These are phyloP conservation scores for Acanthosepion lycidas DNA, from an alignment of 2,888 invertebrate species.

Conservation along the genomic window DNA sequence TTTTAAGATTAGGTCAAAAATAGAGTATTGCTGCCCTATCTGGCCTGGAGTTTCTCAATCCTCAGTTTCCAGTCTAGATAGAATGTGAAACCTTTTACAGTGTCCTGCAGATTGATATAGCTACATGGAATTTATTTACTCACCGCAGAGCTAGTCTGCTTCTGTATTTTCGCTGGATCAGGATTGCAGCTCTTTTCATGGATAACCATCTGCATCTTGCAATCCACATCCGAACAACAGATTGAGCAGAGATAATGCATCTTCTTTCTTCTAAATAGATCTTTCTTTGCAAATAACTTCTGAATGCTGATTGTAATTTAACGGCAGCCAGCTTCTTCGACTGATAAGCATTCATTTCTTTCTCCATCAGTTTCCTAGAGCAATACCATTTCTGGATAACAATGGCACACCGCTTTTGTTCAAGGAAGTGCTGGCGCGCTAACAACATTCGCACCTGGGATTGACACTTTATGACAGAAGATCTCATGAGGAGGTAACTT, in stretches of 20 bases:
- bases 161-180: constrained; percentile 49
- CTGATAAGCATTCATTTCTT: constrained; percentile 50
- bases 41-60: too few species aligned
- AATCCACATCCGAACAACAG: constrained; percentile 35
- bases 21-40: too few species aligned
- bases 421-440: background rate
- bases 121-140: background rate
- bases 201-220: background rate
- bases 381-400: constrained; percentile 49
- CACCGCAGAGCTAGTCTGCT: background rate
- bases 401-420: constrained; percentile 48
- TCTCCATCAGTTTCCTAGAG: constrained; percentile 47
- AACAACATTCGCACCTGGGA: background rate
- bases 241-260: constrained; percentile 47
- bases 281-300: constrained; percentile 48
- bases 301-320: constrained; percentile 53
- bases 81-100: too few species aligned
- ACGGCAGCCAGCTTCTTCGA: constrained; percentile 50
- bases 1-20: too few species aligned
- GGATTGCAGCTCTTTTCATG: constrained; percentile 48
- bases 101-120: too few species aligned
- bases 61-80: too few species aligned
- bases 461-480: constrained; percentile 48
- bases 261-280: constrained; percentile 49
- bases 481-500: background rate